phyloP scores from a whole-genome alignment of 2,888 invertebrate genomes.

The Tubulanus polymorphus region DNA sequence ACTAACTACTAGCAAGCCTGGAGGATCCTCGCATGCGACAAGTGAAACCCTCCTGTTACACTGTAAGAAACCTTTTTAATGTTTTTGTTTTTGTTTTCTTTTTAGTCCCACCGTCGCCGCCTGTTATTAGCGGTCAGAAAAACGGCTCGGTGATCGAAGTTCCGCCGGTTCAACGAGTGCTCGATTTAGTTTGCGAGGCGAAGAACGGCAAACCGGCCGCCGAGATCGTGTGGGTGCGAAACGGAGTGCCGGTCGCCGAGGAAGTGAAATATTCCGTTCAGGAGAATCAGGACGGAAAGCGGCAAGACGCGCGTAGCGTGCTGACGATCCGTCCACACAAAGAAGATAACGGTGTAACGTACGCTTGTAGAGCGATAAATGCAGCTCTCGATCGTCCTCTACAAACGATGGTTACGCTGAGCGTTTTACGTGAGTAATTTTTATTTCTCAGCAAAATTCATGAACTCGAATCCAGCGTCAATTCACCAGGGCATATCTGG shows the following conservation, averaged over 20 bases:
- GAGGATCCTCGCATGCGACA: too few relatives aligned
- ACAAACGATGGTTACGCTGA: conserved; percentile 79
- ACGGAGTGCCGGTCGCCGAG: conserved; percentile 81
- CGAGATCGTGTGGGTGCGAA: conserved; percentile 69
- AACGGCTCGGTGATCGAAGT: conserved; percentile 76
- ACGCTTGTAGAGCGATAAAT: conserved; percentile 89
- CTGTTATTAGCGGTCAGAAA: conserved; percentile 86
- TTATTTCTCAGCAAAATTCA: too few relatives aligned
- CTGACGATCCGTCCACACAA: conserved; percentile 79
- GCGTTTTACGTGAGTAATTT: conserved; percentile 79
- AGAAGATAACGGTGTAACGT: conserved; percentile 87
- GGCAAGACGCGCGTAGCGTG: conserved; percentile 58
- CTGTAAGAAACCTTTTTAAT: too few relatives aligned
- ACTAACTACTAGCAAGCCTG: too few relatives aligned
- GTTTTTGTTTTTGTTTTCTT: conserved; percentile 20
- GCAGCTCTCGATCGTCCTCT: conserved; percentile 81
- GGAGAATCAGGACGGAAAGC: conserved; percentile 32
- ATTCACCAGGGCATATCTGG: too few relatives aligned
- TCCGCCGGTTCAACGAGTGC: conserved; percentile 78
- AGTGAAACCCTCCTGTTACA: too few relatives aligned
- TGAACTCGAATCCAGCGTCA: too few relatives aligned
- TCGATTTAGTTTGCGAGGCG: conserved; percentile 85
- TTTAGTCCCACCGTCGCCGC: conserved; percentile 86
- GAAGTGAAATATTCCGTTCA: conserved; percentile 68
- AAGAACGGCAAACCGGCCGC: conserved; percentile 94